phyloP scores from a whole-genome alignment of 2,113 vertebrate species.

The Cynocephalus volans region DNA sequence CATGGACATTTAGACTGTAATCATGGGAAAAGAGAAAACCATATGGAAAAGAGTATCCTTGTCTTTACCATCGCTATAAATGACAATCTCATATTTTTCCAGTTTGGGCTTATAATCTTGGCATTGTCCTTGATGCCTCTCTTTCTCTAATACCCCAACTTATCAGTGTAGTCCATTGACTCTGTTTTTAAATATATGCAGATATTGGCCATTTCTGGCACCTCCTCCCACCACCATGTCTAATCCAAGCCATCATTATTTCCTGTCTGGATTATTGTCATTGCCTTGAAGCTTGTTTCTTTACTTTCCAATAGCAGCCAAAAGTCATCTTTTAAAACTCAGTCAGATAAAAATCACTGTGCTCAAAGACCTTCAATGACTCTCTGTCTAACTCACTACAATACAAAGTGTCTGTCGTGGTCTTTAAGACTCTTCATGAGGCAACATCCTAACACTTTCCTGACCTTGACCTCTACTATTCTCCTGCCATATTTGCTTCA shows the following conservation, averaged over 20 bases:
- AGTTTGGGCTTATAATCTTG: background rate
- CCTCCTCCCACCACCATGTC: background rate
- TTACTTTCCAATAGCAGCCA: background rate
- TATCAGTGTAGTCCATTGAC: background rate
- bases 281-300: background rate
- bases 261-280: background rate
- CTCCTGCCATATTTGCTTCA: background rate
- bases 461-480: background rate
- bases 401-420: background rate
- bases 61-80: background rate
- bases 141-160: background rate
- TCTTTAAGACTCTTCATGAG: background rate
- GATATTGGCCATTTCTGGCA: background rate
- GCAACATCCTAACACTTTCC: background rate
- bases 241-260: background rate
- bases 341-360: background rate
- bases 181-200: background rate
- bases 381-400: background rate
- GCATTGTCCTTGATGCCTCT: background rate
- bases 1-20: background rate
- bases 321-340: background rate
- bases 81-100: background rate
- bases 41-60: background rate
- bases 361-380: background rate
- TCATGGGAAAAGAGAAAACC: background rate